Percentiles rank a stretch among this genome's conserved stretches.
Evolutionary conservation across 2,113 vertebrate genomes (phyloP).

Genomic region (Aegithalos caudatus): DNA sequence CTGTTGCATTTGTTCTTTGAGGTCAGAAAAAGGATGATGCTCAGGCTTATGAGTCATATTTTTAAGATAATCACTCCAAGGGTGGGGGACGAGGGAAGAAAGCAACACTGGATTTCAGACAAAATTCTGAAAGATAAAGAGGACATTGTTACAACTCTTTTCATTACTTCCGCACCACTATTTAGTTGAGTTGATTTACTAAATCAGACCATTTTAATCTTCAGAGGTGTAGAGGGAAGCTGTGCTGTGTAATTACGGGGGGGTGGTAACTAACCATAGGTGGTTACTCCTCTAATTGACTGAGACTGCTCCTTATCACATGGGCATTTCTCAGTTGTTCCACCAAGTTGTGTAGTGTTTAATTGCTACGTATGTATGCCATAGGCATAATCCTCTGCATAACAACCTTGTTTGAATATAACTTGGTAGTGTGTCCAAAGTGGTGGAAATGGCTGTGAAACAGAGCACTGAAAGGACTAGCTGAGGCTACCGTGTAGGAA

Average conservation of each 20-base stretch:
- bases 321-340: not conserved
- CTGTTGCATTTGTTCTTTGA: not conserved
- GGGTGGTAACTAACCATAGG: not conserved
- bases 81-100: not conserved
- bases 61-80: not conserved
- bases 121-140: not conserved
- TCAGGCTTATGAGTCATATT: not conserved
- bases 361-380: not conserved
- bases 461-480: not conserved
- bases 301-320: not conserved
- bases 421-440: not conserved
- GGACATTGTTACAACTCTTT: not conserved
- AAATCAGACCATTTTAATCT: not conserved
- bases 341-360: not conserved
- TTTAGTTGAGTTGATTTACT: not conserved
- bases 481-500: not conserved
- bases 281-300: not conserved
- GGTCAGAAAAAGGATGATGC: not conserved
- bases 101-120: not conserved
- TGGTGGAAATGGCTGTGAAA: not conserved
- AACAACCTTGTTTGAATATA: not conserved
- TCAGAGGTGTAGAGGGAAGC: not conserved
- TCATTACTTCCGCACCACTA: not conserved
- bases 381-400: not conserved
- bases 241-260: not conserved